Conservation (phyloP, 2,888 invertebrate species). For the Cryptophagus acutangulus region DNA sequence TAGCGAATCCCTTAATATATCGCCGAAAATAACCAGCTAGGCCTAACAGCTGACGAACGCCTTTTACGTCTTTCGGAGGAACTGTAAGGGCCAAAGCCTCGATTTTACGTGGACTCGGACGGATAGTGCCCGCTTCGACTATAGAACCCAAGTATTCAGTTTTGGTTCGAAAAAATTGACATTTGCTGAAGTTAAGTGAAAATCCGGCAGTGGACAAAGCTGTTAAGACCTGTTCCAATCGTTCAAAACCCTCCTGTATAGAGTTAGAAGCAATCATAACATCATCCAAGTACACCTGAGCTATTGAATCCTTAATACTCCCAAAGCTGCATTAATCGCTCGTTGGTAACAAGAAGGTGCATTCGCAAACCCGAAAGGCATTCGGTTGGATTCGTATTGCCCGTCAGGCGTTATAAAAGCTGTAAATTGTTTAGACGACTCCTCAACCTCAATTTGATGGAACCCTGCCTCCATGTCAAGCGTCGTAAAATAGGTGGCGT, state of each 20-base stretch:
- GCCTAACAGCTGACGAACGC: slow-evolving; percentile 10
- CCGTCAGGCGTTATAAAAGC: neutral
- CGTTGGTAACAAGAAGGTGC: neutral
- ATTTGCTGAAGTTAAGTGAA: slow-evolving; percentile 18
- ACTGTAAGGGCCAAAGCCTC: slow-evolving; percentile 14
- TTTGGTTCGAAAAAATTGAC: slow-evolving; percentile 12
- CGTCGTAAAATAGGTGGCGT: neutral
- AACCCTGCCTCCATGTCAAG: neutral
- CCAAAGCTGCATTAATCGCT: neutral
- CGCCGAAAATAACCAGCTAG: slow-evolving; percentile 14
- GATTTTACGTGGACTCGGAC: slow-evolving; percentile 11
- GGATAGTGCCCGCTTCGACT: slow-evolving; percentile 8
- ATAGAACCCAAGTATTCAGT: slow-evolving; percentile 14
- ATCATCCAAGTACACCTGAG: slow-evolving; percentile 21
- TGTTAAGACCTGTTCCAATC: slow-evolving; percentile 16
- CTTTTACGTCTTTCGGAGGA: slow-evolving; percentile 12
- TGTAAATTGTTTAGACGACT: neutral
- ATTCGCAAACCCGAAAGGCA: neutral
- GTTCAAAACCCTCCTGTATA: slow-evolving; percentile 16
- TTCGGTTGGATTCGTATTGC: neutral
- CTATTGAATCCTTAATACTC: slow-evolving; percentile 10
- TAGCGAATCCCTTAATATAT: slow-evolving; percentile 14
- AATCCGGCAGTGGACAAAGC: slow-evolving; percentile 13
- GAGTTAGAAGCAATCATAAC: slow-evolving; percentile 15
- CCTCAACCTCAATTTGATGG: slow-evolving; percentile 3